phyloP scores from a whole-genome alignment of 1,140 invertebrate species.

The Aradophagus sp. region DNA sequence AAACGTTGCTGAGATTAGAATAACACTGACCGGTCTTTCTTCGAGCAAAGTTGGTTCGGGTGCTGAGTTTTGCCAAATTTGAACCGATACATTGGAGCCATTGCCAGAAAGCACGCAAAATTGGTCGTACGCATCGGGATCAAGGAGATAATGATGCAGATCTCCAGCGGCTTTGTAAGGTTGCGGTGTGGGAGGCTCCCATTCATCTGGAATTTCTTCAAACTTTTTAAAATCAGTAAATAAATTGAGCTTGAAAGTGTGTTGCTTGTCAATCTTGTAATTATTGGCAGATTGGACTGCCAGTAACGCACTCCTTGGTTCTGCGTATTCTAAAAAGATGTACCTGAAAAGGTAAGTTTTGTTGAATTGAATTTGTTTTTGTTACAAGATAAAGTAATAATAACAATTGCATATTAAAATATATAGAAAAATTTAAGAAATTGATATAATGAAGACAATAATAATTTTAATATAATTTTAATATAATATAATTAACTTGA shows the following conservation, averaged over 20 bases:
- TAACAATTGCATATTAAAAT: no score
- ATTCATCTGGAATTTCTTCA: conserved; percentile 92
- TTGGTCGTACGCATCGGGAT: conserved; percentile 96
- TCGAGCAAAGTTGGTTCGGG: conserved; percentile 90
- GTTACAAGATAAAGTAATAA: no score
- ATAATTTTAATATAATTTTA: no score
- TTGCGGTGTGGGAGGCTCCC: conserved; percentile 90
- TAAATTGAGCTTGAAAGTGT: conserved; percentile 95
- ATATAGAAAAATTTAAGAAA: no score
- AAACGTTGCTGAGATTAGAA: no score
- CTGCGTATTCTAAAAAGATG: conserved; percentile 94
- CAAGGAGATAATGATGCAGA: conserved; percentile 92
- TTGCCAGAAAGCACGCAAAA: conserved; percentile 92
- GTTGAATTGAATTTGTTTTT: no score
- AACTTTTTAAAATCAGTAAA: conserved; percentile 98
- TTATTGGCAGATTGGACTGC: conserved; percentile 92
- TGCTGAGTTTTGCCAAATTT: conserved; percentile 92
- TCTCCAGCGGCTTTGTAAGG: conserved; percentile 92
- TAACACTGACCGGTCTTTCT: conserved; percentile 88
- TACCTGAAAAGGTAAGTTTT: conserved; percentile 81
- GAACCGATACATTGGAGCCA: conserved; percentile 82
- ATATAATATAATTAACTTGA: no score
- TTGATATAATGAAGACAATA: no score
- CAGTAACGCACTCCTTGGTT: conserved; percentile 86
- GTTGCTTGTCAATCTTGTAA: conserved; percentile 96